Evolutionary conservation across 2,113 vertebrate genomes (phyloP), one percentile per base, ranked within the genome.

Genomic region (Corythaixoides concolor): DNA sequence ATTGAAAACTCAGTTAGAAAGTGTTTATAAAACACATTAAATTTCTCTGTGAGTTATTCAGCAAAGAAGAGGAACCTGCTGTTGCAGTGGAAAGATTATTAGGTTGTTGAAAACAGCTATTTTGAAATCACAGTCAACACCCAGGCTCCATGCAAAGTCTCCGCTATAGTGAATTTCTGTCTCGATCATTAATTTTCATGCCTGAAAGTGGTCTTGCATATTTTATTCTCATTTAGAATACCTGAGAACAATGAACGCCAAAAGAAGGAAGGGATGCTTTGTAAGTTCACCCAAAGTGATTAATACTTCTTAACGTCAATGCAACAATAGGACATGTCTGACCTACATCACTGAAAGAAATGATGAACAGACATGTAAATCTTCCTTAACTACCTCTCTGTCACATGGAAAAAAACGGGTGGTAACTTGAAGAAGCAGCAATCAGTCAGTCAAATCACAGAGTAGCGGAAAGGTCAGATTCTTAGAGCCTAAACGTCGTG

Each of bases 201-300:
- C 72, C 56, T 68, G 88, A 94, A 37, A 79, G 53, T 8, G 37
- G 41, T 6, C 45, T 52, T 87, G 86, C 73, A 69, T 92, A 94
- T 90, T 92, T 90, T 60, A 75, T 49, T 79, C 86, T 89, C 76
- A n/a, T 87, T 93, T 91, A 62, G 58, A 90, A 63, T 49, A 93
- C 43, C 67, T 78, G 92, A 86, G 83, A 72, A 89, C 72, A 89
- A 90, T 33, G 63, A 24, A 66, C 0, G 13, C 37, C 15, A 32
- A 39, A 18, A 75, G 59, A 85, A 85, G 60, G 43, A 82, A 7
- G 0, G 43, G 47, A 32, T 23, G 60, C 26, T 70, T 52, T 81
- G 33, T 6, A 58, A n/a, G 41, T 95, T 90, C 60, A 79, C 59
- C 43, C 11, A 18, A 80, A 93, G 41, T 91, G 43, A 47, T 63